A percentile compares a stretch with the other conserved stretches of the same genome.
Evolutionary conservation across 2,113 vertebrate species (phyloP).

Genomic region (Capreolus pygargus): DNA sequence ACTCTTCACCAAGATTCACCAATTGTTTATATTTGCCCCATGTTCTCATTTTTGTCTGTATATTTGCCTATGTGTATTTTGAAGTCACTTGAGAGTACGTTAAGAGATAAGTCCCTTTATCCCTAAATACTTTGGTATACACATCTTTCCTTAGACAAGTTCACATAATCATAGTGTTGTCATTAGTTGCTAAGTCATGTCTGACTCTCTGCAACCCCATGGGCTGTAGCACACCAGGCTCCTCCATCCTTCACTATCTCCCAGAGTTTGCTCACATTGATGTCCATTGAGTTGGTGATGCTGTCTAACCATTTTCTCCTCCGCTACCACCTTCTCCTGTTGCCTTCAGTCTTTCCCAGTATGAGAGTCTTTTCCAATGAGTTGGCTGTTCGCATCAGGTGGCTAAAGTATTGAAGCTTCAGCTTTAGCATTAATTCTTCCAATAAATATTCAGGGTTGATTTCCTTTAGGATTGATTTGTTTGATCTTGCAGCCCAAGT

Average conservation of each 20-base stretch:
- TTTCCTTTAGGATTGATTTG: background rate
- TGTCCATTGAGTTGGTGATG: background rate
- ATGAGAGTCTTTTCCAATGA: background rate
- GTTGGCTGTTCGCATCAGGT: background rate
- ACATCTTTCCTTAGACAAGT: background rate
- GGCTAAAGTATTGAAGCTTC: background rate
- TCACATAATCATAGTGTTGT: background rate
- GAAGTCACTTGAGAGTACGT: background rate
- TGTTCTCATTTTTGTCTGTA: background rate
- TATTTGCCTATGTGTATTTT: background rate
- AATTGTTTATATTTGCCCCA: background rate
- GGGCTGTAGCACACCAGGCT: background rate
- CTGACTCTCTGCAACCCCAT: background rate
- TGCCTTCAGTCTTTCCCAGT: background rate
- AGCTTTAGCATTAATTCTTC: background rate
- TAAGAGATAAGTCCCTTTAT: background rate
- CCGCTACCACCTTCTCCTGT: background rate
- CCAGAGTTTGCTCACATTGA: background rate
- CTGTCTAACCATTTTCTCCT: background rate
- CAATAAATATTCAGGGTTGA: background rate
- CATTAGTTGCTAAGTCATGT: background rate
- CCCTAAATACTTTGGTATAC: background rate
- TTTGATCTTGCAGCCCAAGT: background rate
- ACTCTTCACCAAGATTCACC: background rate
- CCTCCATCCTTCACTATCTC: background rate